phyloP scores from a whole-genome alignment of 2,113 vertebrate genomes.

The Gallinago jamesoni region DNA sequence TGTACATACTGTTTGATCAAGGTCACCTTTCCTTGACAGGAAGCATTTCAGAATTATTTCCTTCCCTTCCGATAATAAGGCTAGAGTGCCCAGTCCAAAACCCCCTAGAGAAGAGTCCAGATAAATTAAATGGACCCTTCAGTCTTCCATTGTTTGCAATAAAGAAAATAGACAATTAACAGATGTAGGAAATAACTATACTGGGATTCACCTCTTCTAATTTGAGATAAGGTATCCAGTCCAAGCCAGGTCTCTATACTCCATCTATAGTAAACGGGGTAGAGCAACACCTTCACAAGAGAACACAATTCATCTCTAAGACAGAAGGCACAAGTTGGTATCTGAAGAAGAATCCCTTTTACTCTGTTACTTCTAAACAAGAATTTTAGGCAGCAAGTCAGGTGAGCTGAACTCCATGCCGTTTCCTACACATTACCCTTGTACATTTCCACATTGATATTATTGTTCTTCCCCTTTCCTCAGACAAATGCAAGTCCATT shows the following conservation, averaged over 20 bases:
- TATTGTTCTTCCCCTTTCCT: not conserved
- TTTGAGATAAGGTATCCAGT: not conserved
- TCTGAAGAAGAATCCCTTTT: not conserved
- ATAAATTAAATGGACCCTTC: not conserved
- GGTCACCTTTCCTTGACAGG: not conserved
- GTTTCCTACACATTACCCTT: not conserved
- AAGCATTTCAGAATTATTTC: not conserved
- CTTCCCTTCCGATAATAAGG: not conserved
- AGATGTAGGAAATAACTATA: not conserved
- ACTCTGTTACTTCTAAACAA: not conserved
- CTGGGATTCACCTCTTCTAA: not conserved
- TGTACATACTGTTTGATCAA: not conserved
- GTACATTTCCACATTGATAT: not conserved
- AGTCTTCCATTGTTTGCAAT: not conserved
- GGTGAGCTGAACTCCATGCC: not conserved
- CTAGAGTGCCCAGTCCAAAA: not conserved
- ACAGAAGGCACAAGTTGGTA: not conserved
- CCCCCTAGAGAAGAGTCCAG: not conserved
- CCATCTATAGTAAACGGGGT: not conserved
- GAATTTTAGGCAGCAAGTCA: not conserved
- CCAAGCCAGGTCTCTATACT: not conserved
- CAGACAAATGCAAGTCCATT: conserved; percentile 3
- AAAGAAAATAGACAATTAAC: not conserved
- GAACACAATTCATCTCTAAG: not conserved
- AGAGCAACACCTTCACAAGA: not conserved